Conservation (phyloP, 2,797 vertebrate species). For the Loriculus beryllinus region DNA sequence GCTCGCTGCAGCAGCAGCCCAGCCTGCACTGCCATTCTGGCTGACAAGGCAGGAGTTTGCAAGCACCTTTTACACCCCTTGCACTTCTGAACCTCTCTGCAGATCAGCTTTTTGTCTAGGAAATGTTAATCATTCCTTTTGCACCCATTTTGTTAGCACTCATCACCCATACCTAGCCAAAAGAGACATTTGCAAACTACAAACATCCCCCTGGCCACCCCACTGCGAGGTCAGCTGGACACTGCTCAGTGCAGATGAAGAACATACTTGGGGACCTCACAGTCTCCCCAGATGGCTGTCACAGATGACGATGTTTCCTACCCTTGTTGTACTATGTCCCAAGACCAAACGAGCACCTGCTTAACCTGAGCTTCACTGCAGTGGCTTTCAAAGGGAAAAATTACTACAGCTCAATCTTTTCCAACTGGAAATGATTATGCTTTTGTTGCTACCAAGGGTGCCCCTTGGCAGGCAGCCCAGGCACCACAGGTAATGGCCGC, state of each 20-base stretch:
- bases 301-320: fast-evolving
- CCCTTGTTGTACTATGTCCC: fast-evolving
- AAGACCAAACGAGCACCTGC: neutral
- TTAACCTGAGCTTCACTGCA: neutral
- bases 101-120: neutral
- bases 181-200: neutral
- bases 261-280: fast-evolving
- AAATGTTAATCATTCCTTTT: neutral
- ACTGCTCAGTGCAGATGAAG: neutral
- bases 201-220: neutral
- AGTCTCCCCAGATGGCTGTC: neutral
- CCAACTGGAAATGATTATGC: constrained; percentile 63
- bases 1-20: fast-evolving
- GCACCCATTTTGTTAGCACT: neutral
- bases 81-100: neutral
- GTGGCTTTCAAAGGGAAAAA: constrained; percentile 16
- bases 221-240: fast-evolving
- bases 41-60: neutral
- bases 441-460: constrained; percentile 69
- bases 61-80: neutral
- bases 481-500: constrained; percentile 53
- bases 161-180: neutral
- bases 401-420: constrained; percentile 35
- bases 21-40: fast-evolving
- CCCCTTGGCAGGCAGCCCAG: constrained; percentile 62